phyloP scores from a whole-genome alignment of 2,888 invertebrate genomes.

The Aspidiotus rigidus region DNA sequence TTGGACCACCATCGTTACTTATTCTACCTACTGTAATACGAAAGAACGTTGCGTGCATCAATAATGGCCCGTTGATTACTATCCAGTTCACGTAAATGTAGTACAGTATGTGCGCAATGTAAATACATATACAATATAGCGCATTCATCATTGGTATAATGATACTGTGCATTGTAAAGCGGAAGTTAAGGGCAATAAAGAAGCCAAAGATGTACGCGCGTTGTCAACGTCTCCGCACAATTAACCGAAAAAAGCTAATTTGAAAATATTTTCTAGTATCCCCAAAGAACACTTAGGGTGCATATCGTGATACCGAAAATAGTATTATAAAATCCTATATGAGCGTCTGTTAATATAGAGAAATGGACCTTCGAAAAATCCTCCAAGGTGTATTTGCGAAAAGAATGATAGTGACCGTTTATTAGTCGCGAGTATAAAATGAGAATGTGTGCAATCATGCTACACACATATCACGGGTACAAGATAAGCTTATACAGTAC shows the following conservation, averaged over 20 bases:
- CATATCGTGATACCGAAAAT: neutral
- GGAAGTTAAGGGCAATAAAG: neutral
- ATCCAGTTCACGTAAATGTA: too few species aligned
- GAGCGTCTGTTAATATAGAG: neutral
- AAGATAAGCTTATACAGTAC: neutral
- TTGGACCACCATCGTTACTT: too few species aligned
- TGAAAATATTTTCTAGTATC: constrained; percentile 1
- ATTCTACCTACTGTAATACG: too few species aligned
- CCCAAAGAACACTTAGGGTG: constrained; percentile 4
- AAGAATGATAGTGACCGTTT: constrained; percentile 24
- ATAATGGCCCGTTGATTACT: too few species aligned
- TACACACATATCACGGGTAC: too few species aligned
- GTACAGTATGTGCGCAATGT: too few species aligned
- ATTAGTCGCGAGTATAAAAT: neutral
- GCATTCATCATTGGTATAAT: too few species aligned
- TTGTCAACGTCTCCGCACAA: neutral
- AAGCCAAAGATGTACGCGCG: neutral
- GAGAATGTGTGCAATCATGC: too few species aligned
- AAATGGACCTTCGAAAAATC: constrained; percentile 23
- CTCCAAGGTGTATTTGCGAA: constrained; percentile 19
- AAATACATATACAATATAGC: too few species aligned
- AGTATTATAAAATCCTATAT: neutral
- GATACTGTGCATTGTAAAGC: too few species aligned
- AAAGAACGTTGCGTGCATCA: too few species aligned
- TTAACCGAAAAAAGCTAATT: constrained; percentile 5